phyloP scores from a whole-genome alignment of 2,113 vertebrate species.

The Leucoraja erinaceus region DNA sequence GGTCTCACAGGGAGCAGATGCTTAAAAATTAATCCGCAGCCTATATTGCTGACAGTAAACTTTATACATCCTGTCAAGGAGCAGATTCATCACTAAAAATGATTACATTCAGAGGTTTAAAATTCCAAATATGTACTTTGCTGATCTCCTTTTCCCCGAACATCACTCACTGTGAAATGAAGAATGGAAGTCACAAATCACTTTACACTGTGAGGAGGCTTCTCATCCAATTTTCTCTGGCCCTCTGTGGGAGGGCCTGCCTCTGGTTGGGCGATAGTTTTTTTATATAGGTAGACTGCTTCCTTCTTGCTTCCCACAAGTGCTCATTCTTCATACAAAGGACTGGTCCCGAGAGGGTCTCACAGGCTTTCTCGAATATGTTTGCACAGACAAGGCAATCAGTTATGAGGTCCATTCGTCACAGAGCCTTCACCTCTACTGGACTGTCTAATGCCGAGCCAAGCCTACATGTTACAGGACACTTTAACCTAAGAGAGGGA shows the following conservation, averaged over 20 bases:
- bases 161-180: not conserved
- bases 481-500: no score
- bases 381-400: not conserved
- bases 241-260: not conserved
- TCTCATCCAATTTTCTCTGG: not conserved
- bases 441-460: not conserved
- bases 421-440: not conserved
- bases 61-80: constrained; percentile 1
- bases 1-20: not conserved
- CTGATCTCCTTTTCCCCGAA: not conserved
- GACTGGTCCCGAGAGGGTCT: not conserved
- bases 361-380: not conserved
- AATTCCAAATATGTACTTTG: constrained; percentile 19
- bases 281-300: not conserved
- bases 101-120: not conserved
- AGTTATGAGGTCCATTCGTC: not conserved
- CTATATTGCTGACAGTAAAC: not conserved
- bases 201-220: not conserved
- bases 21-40: not conserved
- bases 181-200: not conserved
- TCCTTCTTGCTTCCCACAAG: no score
- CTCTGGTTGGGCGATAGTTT: not conserved
- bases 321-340: no score
- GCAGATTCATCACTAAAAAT: not conserved
- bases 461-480: not conserved